Conservation (phyloP, 2,888 invertebrate species). For the Cremastinae sp. region DNA sequence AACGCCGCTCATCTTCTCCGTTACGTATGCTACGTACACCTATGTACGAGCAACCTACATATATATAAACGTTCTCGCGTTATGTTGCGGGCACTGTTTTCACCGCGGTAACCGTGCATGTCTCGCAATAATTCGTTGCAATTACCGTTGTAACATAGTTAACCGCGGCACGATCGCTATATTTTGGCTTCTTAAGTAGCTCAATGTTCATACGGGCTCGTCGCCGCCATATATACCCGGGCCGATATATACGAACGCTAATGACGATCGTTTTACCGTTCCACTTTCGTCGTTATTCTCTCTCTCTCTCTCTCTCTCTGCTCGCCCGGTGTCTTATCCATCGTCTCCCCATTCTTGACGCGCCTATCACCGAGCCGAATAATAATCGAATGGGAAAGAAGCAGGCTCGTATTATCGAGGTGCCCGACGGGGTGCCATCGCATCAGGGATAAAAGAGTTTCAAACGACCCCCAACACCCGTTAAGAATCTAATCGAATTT, state of each 20-base stretch:
- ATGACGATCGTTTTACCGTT: slow-evolving; percentile 32
- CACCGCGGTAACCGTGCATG: slow-evolving; percentile 43
- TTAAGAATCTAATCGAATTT: slow-evolving; percentile 56
- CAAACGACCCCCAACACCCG: slow-evolving; percentile 29
- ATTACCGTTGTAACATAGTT: slow-evolving; percentile 71
- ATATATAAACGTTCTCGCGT: neutral
- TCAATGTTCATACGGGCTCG: slow-evolving; percentile 10
- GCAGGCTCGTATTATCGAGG: neutral
- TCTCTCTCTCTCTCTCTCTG: slow-evolving; percentile 2
- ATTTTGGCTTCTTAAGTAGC: slow-evolving; percentile 60
- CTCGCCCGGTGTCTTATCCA: slow-evolving; percentile 3
- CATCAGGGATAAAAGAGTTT: slow-evolving; percentile 4
- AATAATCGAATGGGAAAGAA: slow-evolving; percentile 16
- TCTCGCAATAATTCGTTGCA: slow-evolving; percentile 71
- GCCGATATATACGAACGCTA: slow-evolving; percentile 24
- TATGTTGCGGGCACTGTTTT: slow-evolving; percentile 28
- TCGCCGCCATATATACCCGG: slow-evolving; percentile 31
- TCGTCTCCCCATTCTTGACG: neutral
- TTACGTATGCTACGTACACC: slow-evolving; percentile 16
- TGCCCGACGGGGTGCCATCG: slow-evolving; percentile 25
- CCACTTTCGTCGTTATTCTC: slow-evolving; percentile 13
- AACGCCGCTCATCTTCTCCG: slow-evolving; percentile 45
- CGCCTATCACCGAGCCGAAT: slow-evolving; percentile 27
- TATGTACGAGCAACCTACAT: slow-evolving; percentile 9
- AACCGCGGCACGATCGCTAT: slow-evolving; percentile 68